Conservation (phyloP, 2,888 invertebrate species). For the Acholoe squamosa region DNA sequence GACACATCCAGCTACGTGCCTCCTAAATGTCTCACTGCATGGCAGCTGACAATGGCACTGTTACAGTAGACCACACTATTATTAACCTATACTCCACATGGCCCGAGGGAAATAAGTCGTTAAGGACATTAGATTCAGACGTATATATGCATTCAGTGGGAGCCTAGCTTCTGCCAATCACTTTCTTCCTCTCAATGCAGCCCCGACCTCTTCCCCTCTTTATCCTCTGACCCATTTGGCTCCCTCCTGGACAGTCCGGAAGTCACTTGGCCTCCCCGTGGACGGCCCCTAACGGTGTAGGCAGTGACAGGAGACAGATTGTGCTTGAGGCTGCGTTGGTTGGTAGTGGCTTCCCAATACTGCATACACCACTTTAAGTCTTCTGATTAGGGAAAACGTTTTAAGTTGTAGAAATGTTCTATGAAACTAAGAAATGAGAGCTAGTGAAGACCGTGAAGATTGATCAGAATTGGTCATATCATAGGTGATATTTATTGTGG, state of each 20-base stretch:
- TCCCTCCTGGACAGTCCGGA: neutral
- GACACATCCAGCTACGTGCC: too few species aligned
- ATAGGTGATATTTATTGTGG: too few species aligned
- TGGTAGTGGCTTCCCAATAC: neutral
- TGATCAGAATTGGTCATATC: too few species aligned
- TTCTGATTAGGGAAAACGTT: too few species aligned
- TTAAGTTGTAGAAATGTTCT: too few species aligned
- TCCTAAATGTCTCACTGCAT: too few species aligned
- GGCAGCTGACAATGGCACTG: too few species aligned
- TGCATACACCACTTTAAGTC: neutral
- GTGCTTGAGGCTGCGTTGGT: neutral
- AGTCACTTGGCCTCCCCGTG: neutral
- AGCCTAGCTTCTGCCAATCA: neutral
- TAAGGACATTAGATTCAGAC: neutral
- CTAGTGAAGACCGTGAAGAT: too few species aligned
- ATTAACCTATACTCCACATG: too few species aligned
- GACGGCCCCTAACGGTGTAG: neutral
- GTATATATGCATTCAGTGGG: neutral
- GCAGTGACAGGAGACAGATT: neutral
- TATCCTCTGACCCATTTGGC: neutral
- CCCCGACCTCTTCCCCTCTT: neutral
- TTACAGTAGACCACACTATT: too few species aligned
- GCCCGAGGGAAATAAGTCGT: neutral
- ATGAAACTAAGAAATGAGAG: too few species aligned
- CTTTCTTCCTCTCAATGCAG: neutral